These are phyloP conservation scores for Tenthredo distinguenda DNA, from an alignment of 2,888 invertebrate species.

Conservation along the genomic window DNA sequence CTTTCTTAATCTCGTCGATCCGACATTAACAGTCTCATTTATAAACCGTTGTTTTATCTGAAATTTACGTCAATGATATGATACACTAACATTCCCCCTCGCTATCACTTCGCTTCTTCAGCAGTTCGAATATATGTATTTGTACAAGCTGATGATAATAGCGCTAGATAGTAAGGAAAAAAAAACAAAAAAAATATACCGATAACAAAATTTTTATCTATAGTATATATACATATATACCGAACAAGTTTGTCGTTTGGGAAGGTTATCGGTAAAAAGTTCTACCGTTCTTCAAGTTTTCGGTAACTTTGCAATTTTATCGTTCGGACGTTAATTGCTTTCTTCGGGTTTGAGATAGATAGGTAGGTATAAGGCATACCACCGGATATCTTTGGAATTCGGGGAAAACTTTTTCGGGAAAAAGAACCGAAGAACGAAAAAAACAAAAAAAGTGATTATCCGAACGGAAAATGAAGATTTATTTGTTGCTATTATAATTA, in stretches of 20 bases:
- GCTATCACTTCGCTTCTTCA: background rate
- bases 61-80: background rate
- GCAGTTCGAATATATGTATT: background rate
- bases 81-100: background rate
- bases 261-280: constrained; percentile 15
- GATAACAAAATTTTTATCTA: background rate
- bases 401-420: background rate
- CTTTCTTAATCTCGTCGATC: background rate
- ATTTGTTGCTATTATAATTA: background rate
- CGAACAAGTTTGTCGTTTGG: background rate
- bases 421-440: background rate
- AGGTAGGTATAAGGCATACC: background rate
- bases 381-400: background rate
- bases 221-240: too few relatives aligned
- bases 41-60: background rate
- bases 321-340: constrained; percentile 30
- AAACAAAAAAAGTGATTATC: background rate
- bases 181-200: background rate
- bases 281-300: background rate
- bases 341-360: background rate
- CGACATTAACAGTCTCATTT: background rate
- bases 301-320: constrained; percentile 18
- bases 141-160: background rate
- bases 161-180: background rate
- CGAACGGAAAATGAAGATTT: background rate